These are phyloP conservation scores for Protosalanx chinensis DNA, from an alignment of 2,797 vertebrate species.

Conservation along the genomic window DNA sequence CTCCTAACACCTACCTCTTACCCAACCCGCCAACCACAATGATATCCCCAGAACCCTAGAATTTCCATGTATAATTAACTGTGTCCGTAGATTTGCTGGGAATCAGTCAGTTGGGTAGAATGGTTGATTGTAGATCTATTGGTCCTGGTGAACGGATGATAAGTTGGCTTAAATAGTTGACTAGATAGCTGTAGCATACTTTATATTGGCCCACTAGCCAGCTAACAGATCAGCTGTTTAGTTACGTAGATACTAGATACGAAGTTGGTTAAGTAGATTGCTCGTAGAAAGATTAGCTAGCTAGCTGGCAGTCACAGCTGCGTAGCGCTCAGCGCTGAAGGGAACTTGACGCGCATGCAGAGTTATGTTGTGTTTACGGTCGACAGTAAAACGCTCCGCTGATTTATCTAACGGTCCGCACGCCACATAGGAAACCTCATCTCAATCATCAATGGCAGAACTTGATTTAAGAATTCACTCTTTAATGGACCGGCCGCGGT, in stretches of 20 bases:
- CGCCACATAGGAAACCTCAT: slow-evolving; percentile 88
- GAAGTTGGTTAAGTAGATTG: too few relatives aligned
- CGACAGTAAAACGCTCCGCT: slow-evolving; percentile 82
- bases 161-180: too few relatives aligned
- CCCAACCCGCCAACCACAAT: background rate
- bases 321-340: background rate
- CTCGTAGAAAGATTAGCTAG: background rate
- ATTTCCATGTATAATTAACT: too few relatives aligned
- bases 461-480: slow-evolving; percentile 96
- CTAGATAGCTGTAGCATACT: too few relatives aligned
- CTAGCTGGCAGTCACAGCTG: background rate
- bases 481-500: slow-evolving; percentile 94
- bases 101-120: too few relatives aligned
- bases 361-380: slow-evolving; percentile 94
- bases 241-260: too few relatives aligned
- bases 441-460: slow-evolving; percentile 96
- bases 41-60: background rate
- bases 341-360: slow-evolving; percentile 83
- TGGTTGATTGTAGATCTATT: too few relatives aligned
- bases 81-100: too few relatives aligned
- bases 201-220: too few relatives aligned
- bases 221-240: too few relatives aligned
- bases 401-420: slow-evolving; percentile 85
- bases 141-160: too few relatives aligned
- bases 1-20: background rate